These are phyloP conservation scores for Eubucco bourcierii DNA, from an alignment of 2,113 vertebrate species.

Conservation along the genomic window DNA sequence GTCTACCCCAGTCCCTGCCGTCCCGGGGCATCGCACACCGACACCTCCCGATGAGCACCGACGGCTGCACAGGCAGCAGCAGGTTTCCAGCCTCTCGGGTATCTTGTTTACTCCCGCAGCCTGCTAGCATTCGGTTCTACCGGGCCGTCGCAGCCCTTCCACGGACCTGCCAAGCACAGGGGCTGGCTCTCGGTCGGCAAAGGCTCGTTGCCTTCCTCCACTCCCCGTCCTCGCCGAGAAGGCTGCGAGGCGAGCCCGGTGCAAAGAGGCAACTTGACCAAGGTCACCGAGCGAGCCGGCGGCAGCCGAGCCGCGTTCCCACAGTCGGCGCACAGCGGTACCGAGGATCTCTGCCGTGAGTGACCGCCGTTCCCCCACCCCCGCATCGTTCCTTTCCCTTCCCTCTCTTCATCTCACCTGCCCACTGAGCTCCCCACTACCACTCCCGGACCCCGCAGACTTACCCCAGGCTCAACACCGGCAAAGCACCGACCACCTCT, in stretches of 20 bases:
- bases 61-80: not conserved
- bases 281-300: conserved; percentile 1
- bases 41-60: not conserved
- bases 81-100: not conserved
- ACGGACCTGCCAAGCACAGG: not conserved
- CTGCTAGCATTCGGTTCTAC: not conserved
- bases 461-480: conserved; percentile 14
- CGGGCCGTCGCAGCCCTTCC: not conserved
- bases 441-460: not conserved
- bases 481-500: conserved; percentile 18
- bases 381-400: not conserved
- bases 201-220: not conserved
- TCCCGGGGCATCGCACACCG: not conserved
- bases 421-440: too few species aligned
- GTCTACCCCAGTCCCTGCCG: not conserved
- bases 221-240: too few species aligned
- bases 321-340: not conserved
- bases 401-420: not conserved
- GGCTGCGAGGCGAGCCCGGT: not conserved
- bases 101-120: not conserved
- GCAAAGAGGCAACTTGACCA: conserved; percentile 20
- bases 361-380: too few species aligned
- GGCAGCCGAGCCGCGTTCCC: not conserved
- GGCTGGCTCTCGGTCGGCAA: not conserved
- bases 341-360: not conserved